These are phyloP conservation scores for Cromileptes altivelis DNA, from an alignment of 2,113 vertebrate species.

Conservation along the genomic window DNA sequence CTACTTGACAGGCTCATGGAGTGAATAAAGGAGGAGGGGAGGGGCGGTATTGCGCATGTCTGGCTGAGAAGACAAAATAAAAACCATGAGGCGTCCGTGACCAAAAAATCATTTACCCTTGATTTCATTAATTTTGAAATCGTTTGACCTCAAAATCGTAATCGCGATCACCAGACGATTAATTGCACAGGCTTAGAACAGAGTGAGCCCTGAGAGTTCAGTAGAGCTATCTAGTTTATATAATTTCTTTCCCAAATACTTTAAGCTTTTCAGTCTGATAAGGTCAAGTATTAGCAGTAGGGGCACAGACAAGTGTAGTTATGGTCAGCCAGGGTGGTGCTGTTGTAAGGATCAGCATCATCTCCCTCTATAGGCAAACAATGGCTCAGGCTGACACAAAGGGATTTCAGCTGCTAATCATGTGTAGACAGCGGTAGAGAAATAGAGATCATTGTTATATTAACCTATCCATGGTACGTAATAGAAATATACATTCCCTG, in stretches of 20 bases:
- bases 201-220: background rate
- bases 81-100: too few relatives aligned
- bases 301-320: background rate
- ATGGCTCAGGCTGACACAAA: background rate
- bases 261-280: background rate
- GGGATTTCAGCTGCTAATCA: background rate
- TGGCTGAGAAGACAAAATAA: too few relatives aligned
- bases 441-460: background rate
- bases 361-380: background rate
- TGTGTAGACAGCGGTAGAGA: background rate
- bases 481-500: background rate
- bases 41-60: too few relatives aligned
- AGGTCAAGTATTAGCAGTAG: background rate
- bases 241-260: background rate
- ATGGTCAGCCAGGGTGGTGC: background rate
- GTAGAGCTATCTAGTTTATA: background rate
- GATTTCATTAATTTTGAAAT: too few relatives aligned
- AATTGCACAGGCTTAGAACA: background rate
- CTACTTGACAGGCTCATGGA: too few relatives aligned
- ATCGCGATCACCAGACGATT: too few relatives aligned
- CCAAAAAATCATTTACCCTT: too few relatives aligned
- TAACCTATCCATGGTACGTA: background rate
- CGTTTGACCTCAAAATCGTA: too few relatives aligned
- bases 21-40: too few relatives aligned
- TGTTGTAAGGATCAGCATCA: background rate